Evolutionary conservation across 2,888 invertebrate genomes (phyloP).

Genomic region (Erebia epiphron): DNA sequence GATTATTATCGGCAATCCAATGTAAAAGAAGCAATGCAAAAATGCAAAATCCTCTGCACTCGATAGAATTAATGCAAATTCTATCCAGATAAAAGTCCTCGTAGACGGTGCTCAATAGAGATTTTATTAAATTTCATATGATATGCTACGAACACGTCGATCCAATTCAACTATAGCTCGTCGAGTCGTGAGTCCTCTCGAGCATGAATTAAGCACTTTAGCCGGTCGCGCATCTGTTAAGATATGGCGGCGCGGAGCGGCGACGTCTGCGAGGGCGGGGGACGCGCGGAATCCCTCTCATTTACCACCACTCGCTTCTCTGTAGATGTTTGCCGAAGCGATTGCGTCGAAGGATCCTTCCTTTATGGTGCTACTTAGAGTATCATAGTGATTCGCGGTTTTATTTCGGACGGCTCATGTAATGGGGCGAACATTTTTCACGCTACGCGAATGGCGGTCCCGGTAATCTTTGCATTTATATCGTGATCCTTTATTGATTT

Average conservation of each 20-base stretch:
- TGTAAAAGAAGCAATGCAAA: conserved; percentile 23
- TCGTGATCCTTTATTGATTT: conserved; percentile 83
- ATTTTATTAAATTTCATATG: conserved; percentile 29
- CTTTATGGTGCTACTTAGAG: conserved; percentile 78
- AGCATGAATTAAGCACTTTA: conserved; percentile 63
- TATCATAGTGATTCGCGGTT: conserved; percentile 82
- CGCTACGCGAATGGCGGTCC: conserved; percentile 72
- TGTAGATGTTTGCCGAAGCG: conserved; percentile 83
- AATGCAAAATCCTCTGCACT: conserved; percentile 25
- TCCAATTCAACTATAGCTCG: conserved; percentile 52
- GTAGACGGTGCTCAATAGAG: conserved; percentile 25
- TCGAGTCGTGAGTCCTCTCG: conserved; percentile 53
- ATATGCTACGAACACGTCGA: conserved; percentile 22
- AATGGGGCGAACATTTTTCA: conserved; percentile 80
- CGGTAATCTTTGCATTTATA: conserved; percentile 82
- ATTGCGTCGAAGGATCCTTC: conserved; percentile 75
- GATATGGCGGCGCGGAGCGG: conserved; percentile 60
- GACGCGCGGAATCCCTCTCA: conserved; percentile 78
- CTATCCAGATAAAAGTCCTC: conserved; percentile 28
- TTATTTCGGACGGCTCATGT: conserved; percentile 80
- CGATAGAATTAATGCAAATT: conserved; percentile 27
- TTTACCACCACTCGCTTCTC: conserved; percentile 80
- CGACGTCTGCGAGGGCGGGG: conserved; percentile 51
- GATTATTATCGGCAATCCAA: conserved; percentile 30
- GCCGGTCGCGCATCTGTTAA: conserved; percentile 66